Conservation (phyloP, 2,797 vertebrate genomes). For the Philypnodon macrostomus region DNA sequence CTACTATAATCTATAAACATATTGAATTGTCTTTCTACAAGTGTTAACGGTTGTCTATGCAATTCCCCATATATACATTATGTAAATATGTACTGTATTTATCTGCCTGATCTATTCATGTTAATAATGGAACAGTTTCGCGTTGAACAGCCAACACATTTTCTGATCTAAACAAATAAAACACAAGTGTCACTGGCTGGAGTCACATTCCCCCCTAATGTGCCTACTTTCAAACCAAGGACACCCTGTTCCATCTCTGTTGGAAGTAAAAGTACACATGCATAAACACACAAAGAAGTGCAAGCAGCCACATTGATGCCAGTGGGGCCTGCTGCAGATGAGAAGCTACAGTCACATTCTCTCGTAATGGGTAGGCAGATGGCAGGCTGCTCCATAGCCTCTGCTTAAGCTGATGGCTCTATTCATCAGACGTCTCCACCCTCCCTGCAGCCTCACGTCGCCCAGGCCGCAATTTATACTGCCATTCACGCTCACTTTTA, state of each 20-base stretch:
- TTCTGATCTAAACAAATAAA: too few species aligned
- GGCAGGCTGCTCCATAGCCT: constrained; percentile 76
- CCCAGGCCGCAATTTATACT: constrained; percentile 55
- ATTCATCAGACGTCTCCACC: constrained; percentile 75
- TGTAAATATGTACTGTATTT: too few species aligned
- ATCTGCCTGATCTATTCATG: too few species aligned
- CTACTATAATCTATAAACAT: too few species aligned
- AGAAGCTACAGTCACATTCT: constrained; percentile 52
- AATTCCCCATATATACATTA: too few species aligned
- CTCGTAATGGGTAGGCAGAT: constrained; percentile 81
- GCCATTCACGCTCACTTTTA: constrained; percentile 44
- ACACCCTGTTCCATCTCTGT: constrained; percentile 10
- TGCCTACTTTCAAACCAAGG: too few species aligned
- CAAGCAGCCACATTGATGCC: constrained; percentile 46
- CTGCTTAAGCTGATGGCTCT: constrained; percentile 78
- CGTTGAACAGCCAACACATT: too few species aligned
- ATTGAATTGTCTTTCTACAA: too few species aligned
- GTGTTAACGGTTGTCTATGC: too few species aligned
- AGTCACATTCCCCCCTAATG: too few species aligned
- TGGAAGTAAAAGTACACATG: constrained; percentile 9
- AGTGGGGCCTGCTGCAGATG: constrained; percentile 57
- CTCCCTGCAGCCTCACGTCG: constrained; percentile 61
- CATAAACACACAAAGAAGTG: constrained; percentile 27
- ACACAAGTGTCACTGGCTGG: too few species aligned
- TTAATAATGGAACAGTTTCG: too few species aligned